Base-by-base conservation (phyloP, 2,888 invertebrate genomes). In the Ormyrus nitidulus region DNA sequence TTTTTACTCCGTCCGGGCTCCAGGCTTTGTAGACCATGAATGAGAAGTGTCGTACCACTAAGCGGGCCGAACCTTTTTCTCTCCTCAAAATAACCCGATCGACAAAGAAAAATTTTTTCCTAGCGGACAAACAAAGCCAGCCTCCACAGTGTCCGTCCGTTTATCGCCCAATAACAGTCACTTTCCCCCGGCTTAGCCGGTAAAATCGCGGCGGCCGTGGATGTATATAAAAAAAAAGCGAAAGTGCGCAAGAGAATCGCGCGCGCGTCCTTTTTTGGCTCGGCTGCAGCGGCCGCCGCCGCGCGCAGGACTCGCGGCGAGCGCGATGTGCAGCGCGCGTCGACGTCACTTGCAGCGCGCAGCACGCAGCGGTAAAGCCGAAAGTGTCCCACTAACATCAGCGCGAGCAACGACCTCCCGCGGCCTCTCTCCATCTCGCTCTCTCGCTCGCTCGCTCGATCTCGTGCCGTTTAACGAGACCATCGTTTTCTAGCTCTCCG, bases 341-440 rank as follows among this genome's bases (percentile, higher is more conserved):
- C 34, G 34, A 34, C 34, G 34, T 34, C 34, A 34, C 34, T 34
- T 34, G 34, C 34, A 34, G 34, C 34, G 34, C 34, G 34, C 34
- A 0, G 34, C 34, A 34, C 34, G 2, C 19, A 19, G 19, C 34
- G 34, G 34, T 34, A 34, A 34, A 86, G 87, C 87, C 86, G 87
- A 88, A 87, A 88, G 87, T 87, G 87, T 85, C 85, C 87, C 85
- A 87, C 87, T 87, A 87, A 85, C 85, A 84, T 83, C 84, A 70
- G 84, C 83, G 84, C 83, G 87, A 85, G 84, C 87, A 87, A 87
- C 86, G 87, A 87, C 87, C 87, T 85, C 86, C 84, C 84, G 83
- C 71, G 72, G 56, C 74, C 73, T 48, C 34, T 34, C 34, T 64
- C 65, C 46, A 13, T 2, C 65, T 69, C 13, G 51, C n/a, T 53